Evolutionary conservation across 2,888 invertebrate species (phyloP).

Genomic region (Linnaemya vulpina): DNA sequence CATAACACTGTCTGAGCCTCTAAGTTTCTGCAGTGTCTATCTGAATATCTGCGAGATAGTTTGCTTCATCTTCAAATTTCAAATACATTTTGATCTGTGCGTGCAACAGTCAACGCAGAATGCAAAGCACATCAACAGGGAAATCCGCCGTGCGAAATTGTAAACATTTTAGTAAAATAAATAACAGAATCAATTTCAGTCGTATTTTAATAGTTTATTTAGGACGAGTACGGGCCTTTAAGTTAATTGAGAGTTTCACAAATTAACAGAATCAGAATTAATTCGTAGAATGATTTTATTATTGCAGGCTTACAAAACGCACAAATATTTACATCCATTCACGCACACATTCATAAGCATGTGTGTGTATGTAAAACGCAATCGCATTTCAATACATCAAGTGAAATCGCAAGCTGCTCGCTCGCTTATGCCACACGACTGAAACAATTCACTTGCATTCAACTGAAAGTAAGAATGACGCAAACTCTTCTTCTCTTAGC

Average conservation of each 20-base stretch:
- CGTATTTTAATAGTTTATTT: too few species aligned
- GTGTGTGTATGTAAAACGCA: neutral
- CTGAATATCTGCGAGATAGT: neutral
- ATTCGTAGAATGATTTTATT: neutral
- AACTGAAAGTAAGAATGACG: slow-evolving; percentile 41
- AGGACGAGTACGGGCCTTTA: too few species aligned
- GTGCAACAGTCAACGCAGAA: too few species aligned
- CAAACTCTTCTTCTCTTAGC: slow-evolving; percentile 55
- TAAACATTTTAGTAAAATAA: too few species aligned
- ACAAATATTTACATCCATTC: neutral
- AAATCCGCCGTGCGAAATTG: too few species aligned
- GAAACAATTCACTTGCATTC: slow-evolving; percentile 39
- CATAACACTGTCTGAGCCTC: neutral
- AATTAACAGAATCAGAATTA: too few species aligned
- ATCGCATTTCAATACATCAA: neutral
- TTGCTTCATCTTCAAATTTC: too few species aligned
- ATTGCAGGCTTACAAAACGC: neutral
- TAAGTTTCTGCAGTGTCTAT: neutral
- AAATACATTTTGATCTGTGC: too few species aligned
- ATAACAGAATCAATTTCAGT: too few species aligned
- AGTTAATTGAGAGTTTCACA: too few species aligned
- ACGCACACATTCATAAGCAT: neutral
- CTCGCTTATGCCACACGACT: slow-evolving; percentile 70
- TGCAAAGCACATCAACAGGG: too few species aligned
- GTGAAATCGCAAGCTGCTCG: slow-evolving; percentile 29